Percentiles rank a stretch among this genome's conserved stretches.
phyloP scores from a whole-genome alignment of 35 echinoderm and acorn worm genomes.

The Lytechinus variegatus region DNA sequence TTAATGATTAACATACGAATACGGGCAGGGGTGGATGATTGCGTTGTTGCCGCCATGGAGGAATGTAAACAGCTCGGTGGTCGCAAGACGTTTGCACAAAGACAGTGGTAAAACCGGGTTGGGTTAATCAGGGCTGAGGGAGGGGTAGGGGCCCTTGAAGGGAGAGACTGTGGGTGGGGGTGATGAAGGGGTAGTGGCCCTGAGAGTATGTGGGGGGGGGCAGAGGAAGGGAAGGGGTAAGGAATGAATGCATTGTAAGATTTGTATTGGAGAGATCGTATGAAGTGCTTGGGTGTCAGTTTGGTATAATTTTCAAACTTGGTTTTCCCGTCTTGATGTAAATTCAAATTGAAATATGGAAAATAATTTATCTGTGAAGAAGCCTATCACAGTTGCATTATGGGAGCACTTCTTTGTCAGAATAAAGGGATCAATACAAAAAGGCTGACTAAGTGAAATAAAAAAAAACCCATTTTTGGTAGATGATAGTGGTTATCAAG shows the following conservation, averaged over 20 bases:
- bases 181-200: neutral
- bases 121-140: neutral
- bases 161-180: neutral
- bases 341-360: neutral
- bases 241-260: neutral
- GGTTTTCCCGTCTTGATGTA: neutral
- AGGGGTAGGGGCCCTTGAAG: neutral
- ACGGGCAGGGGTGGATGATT: conserved; percentile 41
- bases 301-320: neutral
- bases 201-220: neutral
- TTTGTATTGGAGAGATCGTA: neutral
- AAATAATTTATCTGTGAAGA: neutral
- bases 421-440: neutral
- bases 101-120: neutral
- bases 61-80: conserved; percentile 48
- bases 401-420: neutral
- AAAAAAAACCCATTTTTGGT: neutral
- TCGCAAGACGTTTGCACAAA: conserved; percentile 40
- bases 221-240: neutral
- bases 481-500: neutral
- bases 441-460: neutral
- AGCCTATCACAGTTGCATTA: neutral
- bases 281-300: neutral
- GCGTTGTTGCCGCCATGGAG: conserved; percentile 23
- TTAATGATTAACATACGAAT: conserved; percentile 57